A percentile compares a stretch with the other conserved stretches of the same genome.
phyloP scores from a whole-genome alignment of 1,140 invertebrate genomes.

The Pentalonia nigronervosa region DNA sequence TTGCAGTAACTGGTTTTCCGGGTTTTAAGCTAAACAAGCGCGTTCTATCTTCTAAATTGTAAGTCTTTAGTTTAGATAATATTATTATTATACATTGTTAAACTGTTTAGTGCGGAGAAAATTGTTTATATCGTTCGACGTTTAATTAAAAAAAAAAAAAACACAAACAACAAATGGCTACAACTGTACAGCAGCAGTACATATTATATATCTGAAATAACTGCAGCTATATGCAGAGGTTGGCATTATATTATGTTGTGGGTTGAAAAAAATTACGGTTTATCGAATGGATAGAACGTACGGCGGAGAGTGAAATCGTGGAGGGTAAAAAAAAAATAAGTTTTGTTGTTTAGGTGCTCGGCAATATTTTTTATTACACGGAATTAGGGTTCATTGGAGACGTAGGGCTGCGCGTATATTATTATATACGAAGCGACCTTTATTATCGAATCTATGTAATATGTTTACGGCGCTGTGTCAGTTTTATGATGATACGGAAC shows the following conservation, averaged over 20 bases:
- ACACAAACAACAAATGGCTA: not conserved
- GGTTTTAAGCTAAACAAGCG: not conserved
- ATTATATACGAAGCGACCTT: conserved; percentile 11
- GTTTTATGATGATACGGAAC: conserved; percentile 50
- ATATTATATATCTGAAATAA: not conserved
- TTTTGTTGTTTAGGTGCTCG: conserved; percentile 32
- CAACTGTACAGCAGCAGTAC: not conserved
- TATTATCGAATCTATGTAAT: conserved; percentile 46
- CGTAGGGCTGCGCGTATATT: not conserved
- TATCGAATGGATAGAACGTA: not conserved
- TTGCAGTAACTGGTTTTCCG: not conserved
- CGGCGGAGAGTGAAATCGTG: not conserved
- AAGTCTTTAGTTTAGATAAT: not conserved
- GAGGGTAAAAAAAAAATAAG: not conserved
- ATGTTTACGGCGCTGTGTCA: conserved; percentile 53
- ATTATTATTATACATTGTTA: not conserved
- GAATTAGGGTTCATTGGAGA: conserved; percentile 50
- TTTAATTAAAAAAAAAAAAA: not conserved
- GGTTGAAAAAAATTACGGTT: not conserved
- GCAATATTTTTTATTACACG: conserved; percentile 29
- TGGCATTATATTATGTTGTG: not conserved
- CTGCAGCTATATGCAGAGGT: not conserved
- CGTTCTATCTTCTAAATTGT: not conserved
- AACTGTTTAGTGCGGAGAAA: not conserved
- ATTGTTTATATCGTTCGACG: not conserved